Evolutionary conservation across 2,797 vertebrate genomes (phyloP), one percentile per base, ranked within the genome.

Genomic region (Spinibarbus caldwelli): DNA sequence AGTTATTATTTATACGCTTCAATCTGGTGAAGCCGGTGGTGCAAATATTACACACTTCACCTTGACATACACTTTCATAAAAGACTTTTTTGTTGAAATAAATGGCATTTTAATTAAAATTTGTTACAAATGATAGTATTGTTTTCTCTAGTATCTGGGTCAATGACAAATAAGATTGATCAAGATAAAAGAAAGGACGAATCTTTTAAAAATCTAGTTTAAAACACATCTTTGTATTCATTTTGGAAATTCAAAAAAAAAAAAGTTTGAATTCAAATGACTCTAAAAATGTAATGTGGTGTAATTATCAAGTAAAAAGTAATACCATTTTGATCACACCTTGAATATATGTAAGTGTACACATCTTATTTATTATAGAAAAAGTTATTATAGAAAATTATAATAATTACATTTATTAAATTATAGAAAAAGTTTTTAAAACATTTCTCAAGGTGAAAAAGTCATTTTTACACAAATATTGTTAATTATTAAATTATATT

Each of bases 41-140:
- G 31, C 47, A 34, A 76, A 54, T 54, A 76, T 76, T 15, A 76
- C 49, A 14, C 47, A 15, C 73, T 76, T 76, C 31, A 54, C 12
- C 73, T 15, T n/a, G 14, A 38, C 2, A 54, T 31, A 76, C 21
- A n/a, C 23, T 12, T 38, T 76, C 2, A 23, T 52, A 12, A 54
- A 77, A 59, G 0, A 59, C 4, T 15, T 54, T 41, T 26, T 38
- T 59, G 23, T 59, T 59, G 2, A 43, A 41, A 41, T 41, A 29
- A 78, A 59, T 41, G 36, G 52, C 36, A 78, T 78, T 78, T 78
- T 29, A 78, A 78, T 78, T 59, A 3, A 78, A 59, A 78, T 1
- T 2, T 41, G 5, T 12, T 68, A 41, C 36, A 68, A 6, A 41
- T 38, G 12, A 41, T 34, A 34, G 11, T 15, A 41, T 26, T 41